phyloP scores from a whole-genome alignment of 2,797 vertebrate species.

The Rachycentron canadum region DNA sequence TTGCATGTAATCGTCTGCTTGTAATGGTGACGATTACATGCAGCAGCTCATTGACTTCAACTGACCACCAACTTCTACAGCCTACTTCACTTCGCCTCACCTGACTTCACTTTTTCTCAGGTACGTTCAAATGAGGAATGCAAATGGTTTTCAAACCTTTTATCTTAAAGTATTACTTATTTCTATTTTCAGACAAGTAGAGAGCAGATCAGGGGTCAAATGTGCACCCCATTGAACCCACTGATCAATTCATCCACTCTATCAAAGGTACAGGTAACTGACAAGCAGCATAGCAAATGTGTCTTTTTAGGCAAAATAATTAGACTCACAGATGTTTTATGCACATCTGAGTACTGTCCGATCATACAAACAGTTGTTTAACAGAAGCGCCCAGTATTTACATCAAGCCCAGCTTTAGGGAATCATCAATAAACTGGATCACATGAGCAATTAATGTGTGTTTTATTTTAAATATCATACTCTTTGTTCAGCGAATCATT shows the following conservation, averaged over 20 bases:
- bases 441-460: background rate
- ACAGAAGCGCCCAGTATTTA: constrained; percentile 14
- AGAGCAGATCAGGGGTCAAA: background rate
- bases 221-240: background rate
- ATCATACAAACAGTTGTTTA: constrained; percentile 20
- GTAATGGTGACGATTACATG: constrained; percentile 4
- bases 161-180: background rate
- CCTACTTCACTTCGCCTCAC: background rate
- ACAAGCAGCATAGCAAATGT: too few relatives aligned
- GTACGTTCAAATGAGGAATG: background rate
- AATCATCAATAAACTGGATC: constrained; percentile 9
- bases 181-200: background rate
- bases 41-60: constrained; percentile 16
- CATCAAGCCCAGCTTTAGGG: background rate
- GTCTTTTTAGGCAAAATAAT: too few relatives aligned
- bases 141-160: background rate
- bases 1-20: background rate
- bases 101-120: constrained; percentile 14
- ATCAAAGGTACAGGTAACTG: background rate
- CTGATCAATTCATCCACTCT: background rate
- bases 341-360: constrained; percentile 15
- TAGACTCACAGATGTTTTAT: too few relatives aligned
- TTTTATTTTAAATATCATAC: background rate
- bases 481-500: too few relatives aligned
- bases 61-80: background rate